Conservation (phyloP, 2,113 vertebrate genomes). For the Micronisus gabar region DNA sequence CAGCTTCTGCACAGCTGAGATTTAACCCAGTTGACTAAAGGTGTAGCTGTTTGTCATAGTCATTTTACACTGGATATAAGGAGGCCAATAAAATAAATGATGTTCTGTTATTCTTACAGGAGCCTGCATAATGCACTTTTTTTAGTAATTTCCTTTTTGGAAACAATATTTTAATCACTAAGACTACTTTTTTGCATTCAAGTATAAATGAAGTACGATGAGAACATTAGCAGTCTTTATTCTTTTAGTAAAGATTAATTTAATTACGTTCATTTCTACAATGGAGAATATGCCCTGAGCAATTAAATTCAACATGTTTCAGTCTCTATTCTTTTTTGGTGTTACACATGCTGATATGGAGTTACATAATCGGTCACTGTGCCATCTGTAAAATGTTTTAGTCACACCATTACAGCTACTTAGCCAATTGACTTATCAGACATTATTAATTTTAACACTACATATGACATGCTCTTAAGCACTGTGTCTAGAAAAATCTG, state of each 20-base stretch:
- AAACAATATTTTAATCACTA: not conserved
- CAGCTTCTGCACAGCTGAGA: not conserved
- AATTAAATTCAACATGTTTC: not conserved
- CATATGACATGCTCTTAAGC: not conserved
- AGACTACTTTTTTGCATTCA: not conserved
- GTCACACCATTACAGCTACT: not conserved
- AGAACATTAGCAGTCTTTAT: not conserved
- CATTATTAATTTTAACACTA: not conserved
- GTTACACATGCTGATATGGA: not conserved
- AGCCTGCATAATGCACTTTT: not conserved
- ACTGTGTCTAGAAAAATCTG: not conserved
- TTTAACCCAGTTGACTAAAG: not conserved
- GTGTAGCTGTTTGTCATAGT: not conserved
- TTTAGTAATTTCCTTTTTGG: not conserved
- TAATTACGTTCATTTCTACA: not conserved
- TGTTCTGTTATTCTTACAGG: not conserved
- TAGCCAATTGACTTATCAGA: not conserved
- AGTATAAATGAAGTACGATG: not conserved
- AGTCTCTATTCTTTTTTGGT: not conserved
- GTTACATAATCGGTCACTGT: not conserved
- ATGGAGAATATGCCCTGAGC: not conserved
- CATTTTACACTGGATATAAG: not conserved
- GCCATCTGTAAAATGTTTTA: conserved; percentile 37
- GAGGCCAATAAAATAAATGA: not conserved
- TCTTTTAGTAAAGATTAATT: not conserved